Percentiles rank a stretch among this genome's conserved stretches.
Evolutionary conservation across 2,113 vertebrate genomes (phyloP).

Genomic region (Rutilus rutilus): DNA sequence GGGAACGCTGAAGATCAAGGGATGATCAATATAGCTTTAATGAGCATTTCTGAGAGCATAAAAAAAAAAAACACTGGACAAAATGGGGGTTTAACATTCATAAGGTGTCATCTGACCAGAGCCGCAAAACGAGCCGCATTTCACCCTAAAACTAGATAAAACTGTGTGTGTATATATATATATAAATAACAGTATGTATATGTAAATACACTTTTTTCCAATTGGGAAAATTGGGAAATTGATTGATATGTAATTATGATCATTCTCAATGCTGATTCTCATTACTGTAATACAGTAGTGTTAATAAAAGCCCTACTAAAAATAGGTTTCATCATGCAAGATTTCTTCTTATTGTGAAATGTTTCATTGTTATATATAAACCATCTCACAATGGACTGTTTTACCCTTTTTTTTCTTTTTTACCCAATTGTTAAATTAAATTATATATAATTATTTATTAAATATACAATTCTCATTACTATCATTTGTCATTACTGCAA

Average conservation of each 20-base stretch:
- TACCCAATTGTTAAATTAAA: not conserved
- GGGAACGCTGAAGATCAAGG: not conserved
- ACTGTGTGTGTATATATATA: too few species aligned
- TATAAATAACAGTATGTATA: too few species aligned
- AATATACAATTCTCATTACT: not conserved
- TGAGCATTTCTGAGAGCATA: constrained; percentile 32
- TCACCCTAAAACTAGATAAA: not conserved
- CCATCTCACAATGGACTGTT: too few species aligned
- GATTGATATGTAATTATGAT: not conserved
- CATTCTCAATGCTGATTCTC: too few species aligned
- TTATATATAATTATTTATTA: not conserved
- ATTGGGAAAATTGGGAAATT: not conserved
- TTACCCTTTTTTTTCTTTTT: too few species aligned
- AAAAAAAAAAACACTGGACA: not conserved
- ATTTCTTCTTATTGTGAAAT: not conserved
- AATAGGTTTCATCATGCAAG: too few species aligned
- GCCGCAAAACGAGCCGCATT: not conserved
- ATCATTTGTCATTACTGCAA: not conserved
- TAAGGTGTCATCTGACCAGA: not conserved
- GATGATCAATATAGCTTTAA: not conserved
- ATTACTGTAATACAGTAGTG: too few species aligned
- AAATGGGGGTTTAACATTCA: constrained; percentile 13
- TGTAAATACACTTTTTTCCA: not conserved
- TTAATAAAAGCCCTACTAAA: too few species aligned
- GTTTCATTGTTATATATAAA: not conserved